phyloP scores from a whole-genome alignment of 2,113 vertebrate species.

The Podarcis raffonei region DNA sequence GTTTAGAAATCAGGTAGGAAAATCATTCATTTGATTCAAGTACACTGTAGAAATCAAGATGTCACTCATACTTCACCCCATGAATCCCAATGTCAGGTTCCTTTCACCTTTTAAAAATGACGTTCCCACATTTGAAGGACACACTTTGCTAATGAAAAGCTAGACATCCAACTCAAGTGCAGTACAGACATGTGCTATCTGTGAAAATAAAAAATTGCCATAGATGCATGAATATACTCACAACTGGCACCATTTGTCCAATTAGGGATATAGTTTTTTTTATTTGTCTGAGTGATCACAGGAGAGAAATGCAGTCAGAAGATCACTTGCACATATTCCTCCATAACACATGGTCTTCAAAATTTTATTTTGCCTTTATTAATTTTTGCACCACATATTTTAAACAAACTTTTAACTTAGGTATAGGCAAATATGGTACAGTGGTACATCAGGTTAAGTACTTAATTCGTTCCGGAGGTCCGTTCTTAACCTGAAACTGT shows the following conservation, averaged over 20 bases:
- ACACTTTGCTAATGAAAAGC: not conserved
- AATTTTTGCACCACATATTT: no score
- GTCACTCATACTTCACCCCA: no score
- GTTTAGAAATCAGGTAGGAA: not conserved
- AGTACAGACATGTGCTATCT: not conserved
- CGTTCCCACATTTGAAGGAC: accelerated
- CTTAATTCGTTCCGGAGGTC: no score
- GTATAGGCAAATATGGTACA: not conserved
- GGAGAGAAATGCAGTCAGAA: no score
- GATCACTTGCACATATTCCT: no score
- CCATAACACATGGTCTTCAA: no score
- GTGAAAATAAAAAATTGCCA: not conserved
- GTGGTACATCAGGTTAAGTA: no score
- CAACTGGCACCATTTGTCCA: not conserved
- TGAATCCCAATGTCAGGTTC: not conserved
- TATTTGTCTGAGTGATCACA: no score
- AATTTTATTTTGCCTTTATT: no score
- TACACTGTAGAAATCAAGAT: not conserved
- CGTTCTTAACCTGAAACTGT: no score
- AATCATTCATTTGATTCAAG: not conserved
- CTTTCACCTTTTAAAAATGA: not conserved
- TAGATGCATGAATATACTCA: not conserved
- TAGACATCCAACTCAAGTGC: conserved; percentile 15
- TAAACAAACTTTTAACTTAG: no score
- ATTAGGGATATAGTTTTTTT: no score